These are phyloP conservation scores for Melanotaenia pygmaea DNA, from an alignment of 2,797 vertebrate species.

Conservation along the genomic window DNA sequence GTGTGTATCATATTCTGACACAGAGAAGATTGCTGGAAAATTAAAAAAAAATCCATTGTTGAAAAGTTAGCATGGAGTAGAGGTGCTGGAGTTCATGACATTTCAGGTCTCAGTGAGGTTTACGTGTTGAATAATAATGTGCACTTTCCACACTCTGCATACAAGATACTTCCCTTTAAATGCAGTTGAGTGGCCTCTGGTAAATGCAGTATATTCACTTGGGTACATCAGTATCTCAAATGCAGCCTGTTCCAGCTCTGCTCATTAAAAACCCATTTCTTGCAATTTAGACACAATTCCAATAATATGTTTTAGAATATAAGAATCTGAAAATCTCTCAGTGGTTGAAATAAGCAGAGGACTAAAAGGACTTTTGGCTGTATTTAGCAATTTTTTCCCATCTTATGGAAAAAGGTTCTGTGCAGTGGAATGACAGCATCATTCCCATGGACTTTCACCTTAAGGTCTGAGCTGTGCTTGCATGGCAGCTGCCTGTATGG, in stretches of 20 bases:
- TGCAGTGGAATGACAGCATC: background rate
- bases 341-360: constrained; percentile 18
- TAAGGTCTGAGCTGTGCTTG: constrained; percentile 37
- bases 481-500: constrained; percentile 45
- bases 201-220: constrained; percentile 31
- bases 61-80: constrained; percentile 47
- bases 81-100: constrained; percentile 66
- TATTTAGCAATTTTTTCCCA: background rate
- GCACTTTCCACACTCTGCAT: constrained; percentile 39
- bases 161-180: constrained; percentile 40
- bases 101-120: constrained; percentile 64
- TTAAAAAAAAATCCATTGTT: constrained; percentile 36
- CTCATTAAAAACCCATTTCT: constrained; percentile 54
- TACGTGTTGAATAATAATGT: constrained; percentile 61
- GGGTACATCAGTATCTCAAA: constrained; percentile 39
- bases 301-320: constrained; percentile 27
- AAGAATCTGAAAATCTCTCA: constrained; percentile 12
- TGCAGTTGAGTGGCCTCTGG: constrained; percentile 41
- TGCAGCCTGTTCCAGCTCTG: constrained; percentile 24
- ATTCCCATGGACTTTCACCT: constrained; percentile 36
- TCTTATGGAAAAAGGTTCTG: background rate
- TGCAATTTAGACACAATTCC: constrained; percentile 28
- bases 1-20: constrained; percentile 14
- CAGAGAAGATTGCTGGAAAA: constrained; percentile 30
- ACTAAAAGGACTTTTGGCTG: background rate